Base-by-base conservation (phyloP, 2,797 vertebrate species). In the Microchirus variegatus region DNA sequence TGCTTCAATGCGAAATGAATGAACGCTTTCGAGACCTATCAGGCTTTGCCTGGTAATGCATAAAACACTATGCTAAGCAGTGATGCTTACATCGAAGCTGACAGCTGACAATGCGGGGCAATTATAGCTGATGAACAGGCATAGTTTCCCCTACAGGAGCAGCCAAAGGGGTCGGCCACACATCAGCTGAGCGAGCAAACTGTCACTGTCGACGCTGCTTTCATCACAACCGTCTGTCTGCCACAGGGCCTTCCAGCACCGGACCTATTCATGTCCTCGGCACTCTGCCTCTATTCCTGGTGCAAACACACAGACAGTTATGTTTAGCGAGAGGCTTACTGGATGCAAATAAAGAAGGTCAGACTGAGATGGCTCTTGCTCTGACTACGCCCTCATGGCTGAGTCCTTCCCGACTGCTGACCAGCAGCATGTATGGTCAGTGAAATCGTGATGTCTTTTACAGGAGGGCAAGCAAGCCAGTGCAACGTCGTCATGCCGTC, bases 261-360 rank as follows among this genome's bases (percentile, higher is more conserved):
- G 37, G 51, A 67, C 59, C 75, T 68, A 64, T 78, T 73, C 69
- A 50, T 54, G 59, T 63, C 67, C 46, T 48, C 51, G 57, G 54
- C 63, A 11, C 66, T 53, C 53, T 59, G 59, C 73, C 71, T 78
- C 84, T 85, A 83, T 88, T 85, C 79, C 69, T 78, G 75, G 67
- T 74, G 64, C 74, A 70, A 73, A 78, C 75, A 73, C 70, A 82
- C 49, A 59, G 71, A 61, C 64, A n/a, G 77, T 73, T 85, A 86
- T 81, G 82, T 89, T 85, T 85, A 89, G 82, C 81, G 47, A 72
- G 70, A 61, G 66, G 63, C 67, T 81, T 75, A 75, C 74, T 64
- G 67, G 75, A 82, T 81, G 77, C 81, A 87, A 88, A 89, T 67
- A 84, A 82, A 86, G 75, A 85, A 86, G 86, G 85, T 86, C 83